A percentile compares a stretch with the other conserved stretches of the same genome.
Conservation (phyloP, 2,113 vertebrate species). For the Lathamus discolor region DNA sequence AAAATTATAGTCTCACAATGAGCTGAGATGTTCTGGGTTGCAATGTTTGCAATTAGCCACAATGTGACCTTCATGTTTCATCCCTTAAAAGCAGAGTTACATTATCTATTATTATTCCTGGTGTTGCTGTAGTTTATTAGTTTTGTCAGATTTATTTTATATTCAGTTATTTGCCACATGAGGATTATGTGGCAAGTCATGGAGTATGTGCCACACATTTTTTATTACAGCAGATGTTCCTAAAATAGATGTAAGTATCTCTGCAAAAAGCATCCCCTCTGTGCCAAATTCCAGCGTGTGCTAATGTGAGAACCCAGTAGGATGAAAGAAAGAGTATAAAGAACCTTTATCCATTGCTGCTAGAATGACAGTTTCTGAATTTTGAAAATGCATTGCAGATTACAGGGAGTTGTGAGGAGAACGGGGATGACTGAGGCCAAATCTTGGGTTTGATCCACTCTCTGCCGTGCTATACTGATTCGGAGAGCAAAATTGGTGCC, state of each 20-base stretch:
- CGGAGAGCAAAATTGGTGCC: not conserved
- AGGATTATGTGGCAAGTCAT: conserved; percentile 49
- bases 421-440: not conserved
- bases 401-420: not conserved
- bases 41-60: conserved; percentile 44
- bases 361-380: not conserved
- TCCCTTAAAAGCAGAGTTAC: conserved; percentile 1
- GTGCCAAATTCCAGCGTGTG: conserved; percentile 50
- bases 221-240: conserved; percentile 62
- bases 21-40: conserved; percentile 31
- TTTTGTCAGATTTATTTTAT: conserved; percentile 60
- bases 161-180: conserved; percentile 57
- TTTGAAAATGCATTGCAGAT: not conserved
- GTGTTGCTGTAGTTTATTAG: conserved; percentile 10
- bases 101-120: conserved; percentile 43
- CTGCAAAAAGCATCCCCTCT: conserved; percentile 41
- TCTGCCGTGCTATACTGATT: not conserved
- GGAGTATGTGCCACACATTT: conserved; percentile 35
- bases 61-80: conserved; percentile 27
- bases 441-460: not conserved
- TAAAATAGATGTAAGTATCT: conserved; percentile 55
- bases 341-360: conserved; percentile 32
- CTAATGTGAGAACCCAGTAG: conserved; percentile 48
- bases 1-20: conserved; percentile 33
- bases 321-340: conserved; percentile 40